Evolutionary conservation across 2,113 vertebrate genomes (phyloP), one percentile per base, ranked within the genome.

Genomic region (Pelobates fuscus): DNA sequence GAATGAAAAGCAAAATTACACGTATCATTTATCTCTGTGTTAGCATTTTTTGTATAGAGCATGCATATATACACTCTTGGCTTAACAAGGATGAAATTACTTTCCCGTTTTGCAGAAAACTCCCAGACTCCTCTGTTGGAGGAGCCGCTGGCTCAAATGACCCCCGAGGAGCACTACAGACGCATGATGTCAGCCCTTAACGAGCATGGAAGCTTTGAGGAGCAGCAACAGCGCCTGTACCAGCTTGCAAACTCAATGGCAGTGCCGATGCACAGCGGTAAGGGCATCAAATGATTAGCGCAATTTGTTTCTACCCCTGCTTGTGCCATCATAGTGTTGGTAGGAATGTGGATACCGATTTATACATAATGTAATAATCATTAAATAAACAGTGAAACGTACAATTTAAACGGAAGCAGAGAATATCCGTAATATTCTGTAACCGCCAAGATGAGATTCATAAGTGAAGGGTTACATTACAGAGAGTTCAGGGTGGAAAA

Each of bases 161-260:
- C 94, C 87, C 96, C 96, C 0, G 96, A 98, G 87, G 97, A 98
- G 81, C 96, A 98, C 84, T 98, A 98, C 82, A 91, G 93, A 70
- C 91, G 94, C 76, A 94, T 99, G 85, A 92, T 99, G 92, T 95
- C 96, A 0, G 94, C 94, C 0, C 92, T 99, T 60, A 96, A 90
- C 0, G 96, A 97, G 49, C 94, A 94, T 0, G 78, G 94, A 79
- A 83, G 92, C 71, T 98, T 94, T 2, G 96, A 98, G 73, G 97
- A 98, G 86, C 95, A 97, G 82, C 97, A 98, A 12, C 95, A 96
- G 60, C 94, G 94, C 0, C 91, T 98, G 80, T 98, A 93, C 87
- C 95, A 98, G 85, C 84, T 99, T 86, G 94, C 94, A 55, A 95
- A 89, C 90, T 94, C 90, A 88, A 95, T 97, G 93, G 94, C 94